Evolutionary conservation across 2,888 invertebrate genomes (phyloP).

Genomic region (Pyrrhosoma nymphula): DNA sequence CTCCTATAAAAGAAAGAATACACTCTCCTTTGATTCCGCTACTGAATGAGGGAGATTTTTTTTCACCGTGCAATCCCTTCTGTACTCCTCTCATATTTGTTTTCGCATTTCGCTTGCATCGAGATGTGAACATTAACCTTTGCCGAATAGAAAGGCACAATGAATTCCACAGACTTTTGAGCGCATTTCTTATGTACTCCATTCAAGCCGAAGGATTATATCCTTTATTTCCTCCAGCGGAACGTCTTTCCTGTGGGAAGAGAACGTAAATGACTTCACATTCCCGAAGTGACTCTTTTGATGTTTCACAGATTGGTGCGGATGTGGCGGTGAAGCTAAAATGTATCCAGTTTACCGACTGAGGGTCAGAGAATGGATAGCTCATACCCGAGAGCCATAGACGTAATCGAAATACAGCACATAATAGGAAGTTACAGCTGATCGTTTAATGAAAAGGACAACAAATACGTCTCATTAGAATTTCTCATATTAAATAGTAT

Average conservation of each 20-base stretch:
- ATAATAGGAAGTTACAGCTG: too few relatives aligned
- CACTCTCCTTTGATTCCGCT: not conserved
- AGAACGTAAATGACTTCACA: too few relatives aligned
- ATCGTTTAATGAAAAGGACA: too few relatives aligned
- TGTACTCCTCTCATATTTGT: not conserved
- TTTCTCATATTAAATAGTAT: too few relatives aligned
- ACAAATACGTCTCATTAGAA: too few relatives aligned
- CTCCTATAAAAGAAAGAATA: not conserved
- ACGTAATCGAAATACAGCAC: too few relatives aligned
- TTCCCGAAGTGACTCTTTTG: too few relatives aligned
- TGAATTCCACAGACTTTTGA: not conserved
- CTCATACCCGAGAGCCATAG: too few relatives aligned
- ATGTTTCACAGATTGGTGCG: too few relatives aligned
- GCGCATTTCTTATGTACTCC: not conserved
- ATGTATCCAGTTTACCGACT: too few relatives aligned
- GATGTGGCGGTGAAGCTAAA: too few relatives aligned
- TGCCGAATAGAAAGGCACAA: not conserved
- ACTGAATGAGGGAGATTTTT: not conserved
- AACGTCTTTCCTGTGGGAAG: not conserved
- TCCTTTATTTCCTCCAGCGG: not conserved
- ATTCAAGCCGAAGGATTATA: not conserved
- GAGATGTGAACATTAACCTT: not conserved
- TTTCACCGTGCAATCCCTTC: not conserved
- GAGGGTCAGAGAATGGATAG: too few relatives aligned
- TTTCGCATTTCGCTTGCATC: not conserved